phyloP scores from a whole-genome alignment of 2,797 vertebrate genomes.

The Strix occidentalis region DNA sequence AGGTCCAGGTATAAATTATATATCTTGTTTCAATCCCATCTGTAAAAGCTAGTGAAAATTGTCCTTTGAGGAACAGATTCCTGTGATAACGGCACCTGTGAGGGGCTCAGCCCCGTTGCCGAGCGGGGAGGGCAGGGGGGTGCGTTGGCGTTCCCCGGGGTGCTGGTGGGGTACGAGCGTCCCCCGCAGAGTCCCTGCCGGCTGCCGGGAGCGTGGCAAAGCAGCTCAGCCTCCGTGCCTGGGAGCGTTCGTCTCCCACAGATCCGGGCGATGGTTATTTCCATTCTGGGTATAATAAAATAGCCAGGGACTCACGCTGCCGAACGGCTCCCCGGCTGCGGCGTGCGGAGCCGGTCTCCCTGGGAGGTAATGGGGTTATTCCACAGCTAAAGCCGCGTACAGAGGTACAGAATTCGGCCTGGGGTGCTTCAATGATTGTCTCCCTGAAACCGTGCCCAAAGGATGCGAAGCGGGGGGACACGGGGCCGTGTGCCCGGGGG shows the following conservation, averaged over 20 bases:
- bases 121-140: background rate
- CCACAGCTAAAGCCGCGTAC: background rate
- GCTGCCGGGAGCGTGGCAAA: too few relatives aligned
- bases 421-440: background rate
- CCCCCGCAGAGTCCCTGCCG: background rate
- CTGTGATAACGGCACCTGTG: background rate
- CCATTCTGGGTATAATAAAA: background rate
- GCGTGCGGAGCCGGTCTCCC: background rate
- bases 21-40: background rate
- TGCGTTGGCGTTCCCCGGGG: fast-evolving
- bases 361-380: background rate
- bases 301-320: background rate
- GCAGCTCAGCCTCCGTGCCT: background rate
- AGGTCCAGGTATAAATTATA: background rate
- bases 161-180: background rate
- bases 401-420: background rate
- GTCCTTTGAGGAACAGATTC: background rate
- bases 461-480: too few relatives aligned
- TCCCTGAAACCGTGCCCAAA: background rate
- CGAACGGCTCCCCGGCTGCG: background rate
- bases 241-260: background rate
- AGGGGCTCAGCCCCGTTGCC: background rate
- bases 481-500: background rate
- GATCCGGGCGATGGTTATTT: background rate
- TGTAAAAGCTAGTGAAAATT: background rate